Evolutionary conservation across 2,113 vertebrate genomes (phyloP).

Genomic region (Hemiprocne comata): DNA sequence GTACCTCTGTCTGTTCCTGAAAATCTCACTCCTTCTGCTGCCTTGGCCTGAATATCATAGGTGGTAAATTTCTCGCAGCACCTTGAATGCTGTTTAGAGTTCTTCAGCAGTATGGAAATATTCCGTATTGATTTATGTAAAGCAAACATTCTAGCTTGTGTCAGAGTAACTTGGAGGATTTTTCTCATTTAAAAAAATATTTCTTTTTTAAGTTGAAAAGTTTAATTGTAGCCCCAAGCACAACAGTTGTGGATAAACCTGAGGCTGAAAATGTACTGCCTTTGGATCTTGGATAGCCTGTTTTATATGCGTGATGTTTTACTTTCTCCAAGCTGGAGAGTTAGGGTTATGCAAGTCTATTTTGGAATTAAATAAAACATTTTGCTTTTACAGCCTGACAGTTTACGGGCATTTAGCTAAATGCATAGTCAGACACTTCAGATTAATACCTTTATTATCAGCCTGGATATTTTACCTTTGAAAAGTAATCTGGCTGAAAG

Average conservation of each 20-base stretch:
- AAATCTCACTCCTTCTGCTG: background rate
- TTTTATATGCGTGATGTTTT: background rate
- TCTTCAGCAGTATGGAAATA: background rate
- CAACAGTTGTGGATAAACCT: conserved; percentile 20
- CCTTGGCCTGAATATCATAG: background rate
- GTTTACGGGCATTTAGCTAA: background rate
- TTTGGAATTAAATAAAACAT: conserved; percentile 14
- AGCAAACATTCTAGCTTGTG: background rate
- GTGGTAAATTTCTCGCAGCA: background rate
- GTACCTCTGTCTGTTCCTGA: background rate
- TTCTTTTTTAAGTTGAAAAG: conserved; percentile 38
- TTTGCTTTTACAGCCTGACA: conserved; percentile 8
- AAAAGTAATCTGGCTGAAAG: background rate
- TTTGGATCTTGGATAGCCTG: background rate
- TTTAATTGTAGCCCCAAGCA: conserved; percentile 41
- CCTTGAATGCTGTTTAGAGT: background rate
- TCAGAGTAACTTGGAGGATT: background rate
- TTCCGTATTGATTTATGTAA: background rate
- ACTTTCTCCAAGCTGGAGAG: background rate
- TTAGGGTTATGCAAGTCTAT: background rate
- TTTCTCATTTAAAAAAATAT: background rate
- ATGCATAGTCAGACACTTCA: background rate
- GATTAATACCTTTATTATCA: conserved; percentile 27
- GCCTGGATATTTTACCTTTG: background rate
- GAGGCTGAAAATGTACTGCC: background rate